Percentiles rank a stretch among this genome's conserved stretches.
Evolutionary conservation across 2,888 invertebrate genomes (phyloP).

Genomic region (Bombyx huttoni): DNA sequence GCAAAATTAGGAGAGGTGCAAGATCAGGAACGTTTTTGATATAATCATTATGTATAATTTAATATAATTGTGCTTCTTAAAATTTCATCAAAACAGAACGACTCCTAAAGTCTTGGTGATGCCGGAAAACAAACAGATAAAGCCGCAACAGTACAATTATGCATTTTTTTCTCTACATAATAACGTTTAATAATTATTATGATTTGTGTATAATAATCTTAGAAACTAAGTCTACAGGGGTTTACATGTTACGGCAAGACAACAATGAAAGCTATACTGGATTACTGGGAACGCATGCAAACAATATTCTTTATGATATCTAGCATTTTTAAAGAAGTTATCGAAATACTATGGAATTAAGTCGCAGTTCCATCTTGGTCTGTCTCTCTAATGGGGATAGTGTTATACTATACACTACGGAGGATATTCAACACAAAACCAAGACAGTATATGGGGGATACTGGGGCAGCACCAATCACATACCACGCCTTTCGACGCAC

Average conservation of each 20-base stretch:
- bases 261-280: background rate
- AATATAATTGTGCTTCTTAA: background rate
- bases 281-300: conserved; percentile 31
- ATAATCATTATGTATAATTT: background rate
- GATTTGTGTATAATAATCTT: conserved; percentile 12
- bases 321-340: background rate
- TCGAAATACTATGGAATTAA: conserved; percentile 7
- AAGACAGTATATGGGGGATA: conserved; percentile 21
- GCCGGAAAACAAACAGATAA: conserved; percentile 74
- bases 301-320: conserved; percentile 3
- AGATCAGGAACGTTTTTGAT: conserved; percentile 33
- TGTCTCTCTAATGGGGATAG: no score
- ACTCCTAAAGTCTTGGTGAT: conserved; percentile 51
- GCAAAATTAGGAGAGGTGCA: conserved; percentile 62
- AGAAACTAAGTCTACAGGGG: conserved; percentile 27
- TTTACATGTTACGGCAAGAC: background rate
- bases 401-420: conserved; percentile 32
- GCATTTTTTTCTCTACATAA: conserved; percentile 33
- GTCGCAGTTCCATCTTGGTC: background rate
- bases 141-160: conserved; percentile 35
- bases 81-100: conserved; percentile 19
- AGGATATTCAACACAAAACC: conserved; percentile 49
- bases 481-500: conserved; percentile 46
- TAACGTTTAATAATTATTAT: conserved; percentile 7
- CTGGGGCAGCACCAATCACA: conserved; percentile 72